phyloP scores from a whole-genome alignment of 1,140 invertebrate genomes.

The Homarus americanus region DNA sequence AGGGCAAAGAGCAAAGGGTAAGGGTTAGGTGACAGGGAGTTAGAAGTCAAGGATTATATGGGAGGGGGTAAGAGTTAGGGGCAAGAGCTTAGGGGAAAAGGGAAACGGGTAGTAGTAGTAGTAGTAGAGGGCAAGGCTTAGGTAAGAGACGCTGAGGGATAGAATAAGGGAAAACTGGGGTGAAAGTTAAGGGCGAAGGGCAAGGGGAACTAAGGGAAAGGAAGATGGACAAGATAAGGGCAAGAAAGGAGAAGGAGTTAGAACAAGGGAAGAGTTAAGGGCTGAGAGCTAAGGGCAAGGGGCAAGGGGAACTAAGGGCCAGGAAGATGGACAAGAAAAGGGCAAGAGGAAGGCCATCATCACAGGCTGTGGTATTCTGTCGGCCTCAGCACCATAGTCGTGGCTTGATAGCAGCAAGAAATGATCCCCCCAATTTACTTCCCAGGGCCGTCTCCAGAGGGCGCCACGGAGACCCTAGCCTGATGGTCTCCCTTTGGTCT shows the following conservation, averaged over 20 bases:
- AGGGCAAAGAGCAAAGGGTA: too few species aligned
- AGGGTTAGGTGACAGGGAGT: neutral
- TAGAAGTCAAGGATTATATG: too few species aligned
- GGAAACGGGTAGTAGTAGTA: too few species aligned
- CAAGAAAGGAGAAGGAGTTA: neutral
- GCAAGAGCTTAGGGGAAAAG: too few species aligned
- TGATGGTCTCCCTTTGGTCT: neutral
- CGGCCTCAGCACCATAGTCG: conserved; percentile 4
- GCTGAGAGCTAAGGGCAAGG: neutral
- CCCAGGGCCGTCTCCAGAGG: neutral
- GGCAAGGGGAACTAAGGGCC: neutral
- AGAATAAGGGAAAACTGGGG: neutral
- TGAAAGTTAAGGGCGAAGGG: neutral
- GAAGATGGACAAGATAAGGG: neutral
- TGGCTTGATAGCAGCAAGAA: conserved; percentile 10
- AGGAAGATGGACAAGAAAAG: too few species aligned
- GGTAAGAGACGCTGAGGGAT: too few species aligned
- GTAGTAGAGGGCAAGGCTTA: too few species aligned
- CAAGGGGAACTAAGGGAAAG: neutral
- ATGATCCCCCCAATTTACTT: conserved; percentile 1
- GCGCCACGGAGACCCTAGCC: neutral
- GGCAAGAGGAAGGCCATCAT: neutral
- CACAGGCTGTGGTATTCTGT: neutral
- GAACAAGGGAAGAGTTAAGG: neutral
- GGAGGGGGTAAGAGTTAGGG: too few species aligned